A percentile compares a stretch with the other conserved stretches of the same genome.
These are phyloP conservation scores for Imbricaverruca yamaguchii DNA, from an alignment of 2,888 invertebrate genomes.

Conservation along the genomic window DNA sequence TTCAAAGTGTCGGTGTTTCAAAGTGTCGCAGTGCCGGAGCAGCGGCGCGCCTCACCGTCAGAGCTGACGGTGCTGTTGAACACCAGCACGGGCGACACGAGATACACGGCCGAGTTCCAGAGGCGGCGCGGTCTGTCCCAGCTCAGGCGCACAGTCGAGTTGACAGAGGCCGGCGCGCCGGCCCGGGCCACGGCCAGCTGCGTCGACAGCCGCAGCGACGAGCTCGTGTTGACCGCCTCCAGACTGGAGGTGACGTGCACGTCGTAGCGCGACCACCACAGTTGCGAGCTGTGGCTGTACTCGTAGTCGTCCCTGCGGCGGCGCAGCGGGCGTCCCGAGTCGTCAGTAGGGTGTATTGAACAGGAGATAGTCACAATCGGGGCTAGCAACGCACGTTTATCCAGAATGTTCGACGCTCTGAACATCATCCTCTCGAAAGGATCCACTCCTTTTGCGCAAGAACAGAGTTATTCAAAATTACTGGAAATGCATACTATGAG, in stretches of 20 bases:
- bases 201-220: not conserved
- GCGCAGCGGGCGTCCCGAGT: not conserved
- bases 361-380: too few relatives aligned
- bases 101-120: not conserved
- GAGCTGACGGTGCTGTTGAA: not conserved
- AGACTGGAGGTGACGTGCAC: not conserved
- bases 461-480: too few relatives aligned
- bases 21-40: too few relatives aligned
- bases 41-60: not conserved
- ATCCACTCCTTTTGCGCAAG: too few relatives aligned
- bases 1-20: too few relatives aligned
- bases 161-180: not conserved
- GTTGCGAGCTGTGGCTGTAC: not conserved
- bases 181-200: not conserved
- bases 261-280: not conserved
- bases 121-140: not conserved
- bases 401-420: too few relatives aligned
- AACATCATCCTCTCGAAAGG: too few relatives aligned
- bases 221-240: not conserved
- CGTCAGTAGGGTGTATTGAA: too few relatives aligned
- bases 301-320: not conserved
- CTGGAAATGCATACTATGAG: too few relatives aligned
- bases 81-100: not conserved
- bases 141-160: not conserved
- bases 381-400: not conserved